Base-by-base conservation (phyloP, 2,888 invertebrate genomes). In the Dynastes tityus region DNA sequence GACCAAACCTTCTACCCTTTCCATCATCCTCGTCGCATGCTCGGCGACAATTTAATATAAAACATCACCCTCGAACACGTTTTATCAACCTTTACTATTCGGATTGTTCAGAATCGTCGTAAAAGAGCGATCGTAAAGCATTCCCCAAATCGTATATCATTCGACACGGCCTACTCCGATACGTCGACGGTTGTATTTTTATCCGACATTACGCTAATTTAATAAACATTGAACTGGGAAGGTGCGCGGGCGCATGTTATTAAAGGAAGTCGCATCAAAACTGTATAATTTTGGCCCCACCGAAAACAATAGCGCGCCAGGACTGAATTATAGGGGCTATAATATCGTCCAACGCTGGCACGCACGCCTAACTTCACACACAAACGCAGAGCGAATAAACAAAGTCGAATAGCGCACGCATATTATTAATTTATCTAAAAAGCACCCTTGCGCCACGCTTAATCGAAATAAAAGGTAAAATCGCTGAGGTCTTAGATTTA, bases 201-300 rank as follows among this genome's bases (percentile, higher is more conserved):
- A 67, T 45, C 65, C n/a, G 65, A 67, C 65, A 67, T 67, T 45
- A 67, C 45, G 40, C 40, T 67, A 67, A 67, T 67, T 67, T 67
- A 67, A 67, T 67, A 67, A 67, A 67, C 65, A 45, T 22, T 40
- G 65, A 67, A 49, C 55, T n/a, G 2, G n/a, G 22, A 22, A 22
- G 8, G 55, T 22, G 55, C 22, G 55, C 55, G 22, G 8, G 22
- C 55, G 22, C 45, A 32, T 16, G 13, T 40, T 67, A 45, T 67
- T 67, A 67, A 67, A 16, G 65, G 45, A 67, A 22, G 45, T 67
- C 45, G 65, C 45, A 16, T 45, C 65, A 16, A 40, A 40, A 67
- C 65, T 40, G 65, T 67, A 22, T 55, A 67, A 40, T 67, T 67
- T 67, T 22, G 40, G 63, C 5, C 45, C 45, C n/a, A 22, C 22